These are phyloP conservation scores for Megalonaias nervosa DNA, from an alignment of 1,140 invertebrate species.

Conservation along the genomic window DNA sequence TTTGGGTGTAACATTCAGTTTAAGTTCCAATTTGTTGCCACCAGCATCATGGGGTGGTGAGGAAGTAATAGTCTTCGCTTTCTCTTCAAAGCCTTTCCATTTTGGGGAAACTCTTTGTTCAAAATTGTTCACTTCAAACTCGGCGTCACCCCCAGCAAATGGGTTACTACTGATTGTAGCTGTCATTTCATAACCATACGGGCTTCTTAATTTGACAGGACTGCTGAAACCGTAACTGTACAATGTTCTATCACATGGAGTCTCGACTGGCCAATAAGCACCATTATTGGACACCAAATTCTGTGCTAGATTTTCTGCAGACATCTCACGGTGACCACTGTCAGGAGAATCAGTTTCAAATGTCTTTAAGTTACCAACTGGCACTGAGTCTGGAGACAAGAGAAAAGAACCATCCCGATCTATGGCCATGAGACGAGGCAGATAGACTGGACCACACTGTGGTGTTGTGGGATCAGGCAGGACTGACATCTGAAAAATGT, in stretches of 20 bases:
- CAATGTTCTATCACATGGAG: conserved; percentile 12
- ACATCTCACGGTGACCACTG: conserved; percentile 36
- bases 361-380: neutral
- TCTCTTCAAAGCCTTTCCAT: conserved; percentile 5
- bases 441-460: conserved; percentile 31
- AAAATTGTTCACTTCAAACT: conserved; percentile 26
- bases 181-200: conserved; percentile 30
- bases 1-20: conserved; percentile 10
- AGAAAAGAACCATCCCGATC: conserved; percentile 4
- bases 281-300: conserved; percentile 9
- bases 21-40: neutral
- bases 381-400: conserved; percentile 3
- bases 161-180: conserved; percentile 35
- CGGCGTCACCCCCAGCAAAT: conserved; percentile 25
- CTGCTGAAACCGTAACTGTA: conserved; percentile 31
- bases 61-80: neutral
- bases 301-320: conserved; percentile 18
- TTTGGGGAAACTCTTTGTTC: neutral
- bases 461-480: conserved; percentile 26
- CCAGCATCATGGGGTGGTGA: neutral
- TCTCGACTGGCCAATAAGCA: conserved; percentile 17
- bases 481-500: conserved; percentile 16
- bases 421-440: conserved; percentile 7
- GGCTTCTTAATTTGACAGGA: conserved; percentile 22
- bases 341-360: conserved; percentile 34